phyloP scores from a whole-genome alignment of 2,797 vertebrate species.

The Acanthurus tractus region DNA sequence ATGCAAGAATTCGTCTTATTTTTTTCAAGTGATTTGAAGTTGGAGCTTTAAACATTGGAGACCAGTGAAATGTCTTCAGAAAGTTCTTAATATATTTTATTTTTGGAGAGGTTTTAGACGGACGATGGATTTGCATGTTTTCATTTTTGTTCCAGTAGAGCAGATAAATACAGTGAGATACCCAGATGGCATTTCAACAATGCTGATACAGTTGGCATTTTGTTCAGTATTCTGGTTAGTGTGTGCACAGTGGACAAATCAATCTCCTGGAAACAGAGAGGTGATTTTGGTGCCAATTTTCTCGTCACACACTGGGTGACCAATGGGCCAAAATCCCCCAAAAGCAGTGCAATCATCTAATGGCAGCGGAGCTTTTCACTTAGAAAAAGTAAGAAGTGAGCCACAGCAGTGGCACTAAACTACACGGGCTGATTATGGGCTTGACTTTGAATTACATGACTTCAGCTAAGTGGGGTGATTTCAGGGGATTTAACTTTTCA shows the following conservation, averaged over 20 bases:
- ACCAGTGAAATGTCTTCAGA: not conserved
- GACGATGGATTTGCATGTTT: not conserved
- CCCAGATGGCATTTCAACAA: constrained; percentile 42
- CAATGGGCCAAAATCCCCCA: constrained; percentile 41
- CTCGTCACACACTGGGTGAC: constrained; percentile 54
- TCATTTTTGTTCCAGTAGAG: constrained; percentile 13
- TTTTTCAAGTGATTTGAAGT: not conserved
- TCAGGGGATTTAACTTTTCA: constrained; percentile 39
- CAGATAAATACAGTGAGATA: constrained; percentile 33
- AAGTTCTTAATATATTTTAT: not conserved
- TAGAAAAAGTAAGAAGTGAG: constrained; percentile 40
- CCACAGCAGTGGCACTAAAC: constrained; percentile 32
- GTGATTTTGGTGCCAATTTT: constrained; percentile 60
- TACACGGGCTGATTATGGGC: constrained; percentile 46
- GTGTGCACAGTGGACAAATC: constrained; percentile 56
- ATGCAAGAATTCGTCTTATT: not conserved
- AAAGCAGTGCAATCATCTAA: constrained; percentile 61
- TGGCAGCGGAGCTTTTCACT: constrained; percentile 45
- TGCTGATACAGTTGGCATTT: constrained; percentile 51
- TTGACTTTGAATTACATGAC: constrained; percentile 60
- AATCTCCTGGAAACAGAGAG: constrained; percentile 53
- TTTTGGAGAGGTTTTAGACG: too few species aligned
- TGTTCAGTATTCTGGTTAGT: constrained; percentile 50
- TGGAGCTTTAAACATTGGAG: not conserved
- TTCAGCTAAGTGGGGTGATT: constrained; percentile 52